Evolutionary conservation across 1,140 invertebrate genomes (phyloP), one percentile per base, ranked within the genome.

Genomic region (Aradophagus sp.): DNA sequence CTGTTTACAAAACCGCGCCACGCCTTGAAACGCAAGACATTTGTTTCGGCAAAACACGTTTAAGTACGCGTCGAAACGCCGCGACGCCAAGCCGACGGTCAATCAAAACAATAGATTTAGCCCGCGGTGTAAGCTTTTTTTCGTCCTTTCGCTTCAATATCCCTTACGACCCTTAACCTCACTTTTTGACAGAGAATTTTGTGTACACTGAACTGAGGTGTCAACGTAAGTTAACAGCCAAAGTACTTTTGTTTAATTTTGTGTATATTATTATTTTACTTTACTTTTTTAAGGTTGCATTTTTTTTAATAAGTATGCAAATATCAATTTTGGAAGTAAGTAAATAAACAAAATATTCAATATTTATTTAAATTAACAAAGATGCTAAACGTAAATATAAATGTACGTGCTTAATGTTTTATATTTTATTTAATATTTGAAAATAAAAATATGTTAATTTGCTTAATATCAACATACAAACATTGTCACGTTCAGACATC

Each of bases 1-100:
- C 58, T 63, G 42, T 63, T 70, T 67, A 58, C 35, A 63, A 69
- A 61, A 52, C 47, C 50, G 66, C 66, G 62, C 62, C 67, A 74
- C 62, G 62, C 67, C 58, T 74, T 59, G 41, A 55, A 55, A 59
- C 32, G 3, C 29, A 15, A 47, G 1, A 55, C 34, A 44, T 35
- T 53, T 39, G 17, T 63, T 58, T 38, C 6, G 10, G 1, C 12
- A 31, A 52, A 56, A 38, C 3, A 7, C 2, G 23, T 5, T 15
- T 11, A 52, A 62, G 8, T 26, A 35, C 13, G 19, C 2, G 13
- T 4, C 13, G 23, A 52, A 58, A 31, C 26, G 4, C 0, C 1
- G 8, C 12, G 1, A 36, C 10, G 19, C 19, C 27, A 7, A 26
- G n/a, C 5, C 0, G 2, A 17, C 36, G 17, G 16, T 20, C 5